A percentile compares a stretch with the other conserved stretches of the same genome.
These are phyloP conservation scores for Heliopora coerulea DNA, from an alignment of 92 coral and sea anemone genomes.

Conservation along the genomic window DNA sequence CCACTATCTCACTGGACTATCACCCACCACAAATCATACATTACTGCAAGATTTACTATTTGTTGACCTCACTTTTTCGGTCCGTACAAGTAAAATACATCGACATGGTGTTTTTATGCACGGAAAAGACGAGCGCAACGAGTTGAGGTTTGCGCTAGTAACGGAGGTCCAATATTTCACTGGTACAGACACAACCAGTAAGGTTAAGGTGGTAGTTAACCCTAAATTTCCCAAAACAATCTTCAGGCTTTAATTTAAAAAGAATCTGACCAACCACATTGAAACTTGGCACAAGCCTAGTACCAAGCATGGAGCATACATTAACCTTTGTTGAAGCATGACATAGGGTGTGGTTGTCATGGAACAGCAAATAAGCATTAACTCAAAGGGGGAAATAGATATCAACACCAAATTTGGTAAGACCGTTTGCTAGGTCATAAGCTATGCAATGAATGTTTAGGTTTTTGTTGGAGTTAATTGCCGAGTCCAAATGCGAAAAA, in stretches of 20 bases:
- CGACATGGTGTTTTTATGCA: no score
- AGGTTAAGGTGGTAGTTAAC: no score
- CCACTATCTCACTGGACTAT: no score
- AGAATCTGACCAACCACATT: conserved; percentile 14
- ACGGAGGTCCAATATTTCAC: no score
- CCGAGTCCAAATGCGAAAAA: conserved; percentile 6
- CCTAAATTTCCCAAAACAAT: no score
- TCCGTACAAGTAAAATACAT: no score
- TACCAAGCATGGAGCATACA: conserved; percentile 9
- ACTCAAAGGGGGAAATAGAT: conserved; percentile 9
- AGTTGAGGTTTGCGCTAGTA: no score
- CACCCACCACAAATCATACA: no score
- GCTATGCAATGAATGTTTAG: conserved; percentile 9
- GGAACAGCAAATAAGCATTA: conserved; percentile 15
- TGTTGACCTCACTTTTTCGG: no score
- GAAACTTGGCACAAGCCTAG: conserved; percentile 13
- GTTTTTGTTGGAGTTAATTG: conserved; percentile 2
- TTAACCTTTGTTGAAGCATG: conserved; percentile 5
- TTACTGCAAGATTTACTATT: no score
- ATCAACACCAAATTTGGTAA: conserved; percentile 18
- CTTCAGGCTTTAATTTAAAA: conserved; percentile 6
- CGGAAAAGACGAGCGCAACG: no score
- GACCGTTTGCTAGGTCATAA: conserved; percentile 4
- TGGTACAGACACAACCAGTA: no score
- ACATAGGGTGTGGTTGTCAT: conserved; percentile 6